These are phyloP conservation scores for Pterobdella sp. DNA, from an alignment of 2,888 invertebrate genomes.

Conservation along the genomic window DNA sequence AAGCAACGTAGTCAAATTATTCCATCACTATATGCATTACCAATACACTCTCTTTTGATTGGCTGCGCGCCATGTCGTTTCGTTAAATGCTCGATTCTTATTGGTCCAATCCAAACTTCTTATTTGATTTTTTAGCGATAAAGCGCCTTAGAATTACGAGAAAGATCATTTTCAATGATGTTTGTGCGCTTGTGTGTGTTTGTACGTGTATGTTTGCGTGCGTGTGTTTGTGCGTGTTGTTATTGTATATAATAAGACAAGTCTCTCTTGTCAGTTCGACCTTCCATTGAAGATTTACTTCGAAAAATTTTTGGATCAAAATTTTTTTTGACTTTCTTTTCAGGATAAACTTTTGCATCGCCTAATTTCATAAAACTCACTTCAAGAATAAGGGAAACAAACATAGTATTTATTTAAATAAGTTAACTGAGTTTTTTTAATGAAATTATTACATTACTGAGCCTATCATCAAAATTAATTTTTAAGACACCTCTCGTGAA, in stretches of 20 bases:
- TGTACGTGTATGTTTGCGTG: neutral
- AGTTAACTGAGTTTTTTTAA: no score
- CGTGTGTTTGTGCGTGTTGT: neutral
- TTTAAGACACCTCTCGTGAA: neutral
- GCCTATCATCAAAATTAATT: neutral
- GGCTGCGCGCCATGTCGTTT: slow-evolving; percentile 9
- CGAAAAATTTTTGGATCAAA: no score
- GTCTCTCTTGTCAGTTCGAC: no score
- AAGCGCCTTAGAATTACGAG: slow-evolving; percentile 10
- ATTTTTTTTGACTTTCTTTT: no score
- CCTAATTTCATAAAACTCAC: no score
- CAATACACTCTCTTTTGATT: slow-evolving; percentile 5
- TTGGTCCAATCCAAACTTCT: slow-evolving; percentile 13
- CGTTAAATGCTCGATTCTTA: slow-evolving; percentile 5
- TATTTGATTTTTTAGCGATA: slow-evolving; percentile 15
- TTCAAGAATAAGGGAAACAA: no score
- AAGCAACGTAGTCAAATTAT: neutral
- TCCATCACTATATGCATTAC: neutral
- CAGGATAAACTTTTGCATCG: no score
- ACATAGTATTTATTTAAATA: no score
- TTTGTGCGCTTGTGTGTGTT: neutral
- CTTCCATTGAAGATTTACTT: no score
- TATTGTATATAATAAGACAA: neutral
- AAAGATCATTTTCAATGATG: slow-evolving; percentile 20
- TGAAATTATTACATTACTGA: no score